A percentile compares a stretch with the other conserved stretches of the same genome.
Conservation (phyloP, 2,888 invertebrate genomes). For the Anagyrus pseudococci region DNA sequence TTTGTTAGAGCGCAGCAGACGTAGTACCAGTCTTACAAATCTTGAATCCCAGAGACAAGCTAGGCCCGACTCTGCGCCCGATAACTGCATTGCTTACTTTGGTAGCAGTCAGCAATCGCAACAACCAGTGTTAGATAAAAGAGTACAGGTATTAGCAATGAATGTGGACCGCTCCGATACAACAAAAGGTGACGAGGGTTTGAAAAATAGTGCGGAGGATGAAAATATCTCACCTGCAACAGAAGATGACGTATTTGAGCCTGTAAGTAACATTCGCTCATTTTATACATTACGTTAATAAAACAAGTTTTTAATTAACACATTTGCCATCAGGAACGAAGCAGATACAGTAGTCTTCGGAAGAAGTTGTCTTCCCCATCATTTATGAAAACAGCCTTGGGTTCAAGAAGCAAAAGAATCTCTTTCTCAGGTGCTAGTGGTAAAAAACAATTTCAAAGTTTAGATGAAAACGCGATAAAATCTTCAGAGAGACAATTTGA, state of each 20-base stretch:
- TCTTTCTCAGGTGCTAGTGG: slow-evolving; percentile 35
- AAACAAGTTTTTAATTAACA: background rate
- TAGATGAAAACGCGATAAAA: slow-evolving; percentile 9
- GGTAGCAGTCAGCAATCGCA: slow-evolving; percentile 25
- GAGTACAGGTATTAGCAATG: slow-evolving; percentile 30
- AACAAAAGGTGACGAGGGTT: background rate
- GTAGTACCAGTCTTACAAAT: background rate
- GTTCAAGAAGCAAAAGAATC: slow-evolving; percentile 57
- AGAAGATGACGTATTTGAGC: slow-evolving; percentile 27
- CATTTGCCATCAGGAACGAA: slow-evolving; percentile 12
- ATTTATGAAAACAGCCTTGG: slow-evolving; percentile 62
- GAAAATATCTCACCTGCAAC: slow-evolving; percentile 10
- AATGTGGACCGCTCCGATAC: background rate
- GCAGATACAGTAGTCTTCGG: slow-evolving; percentile 6
- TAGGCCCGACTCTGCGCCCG: slow-evolving; percentile 49
- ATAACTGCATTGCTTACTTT: slow-evolving; percentile 42
- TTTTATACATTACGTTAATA: background rate
- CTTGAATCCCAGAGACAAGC: slow-evolving; percentile 22
- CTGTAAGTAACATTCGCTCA: slow-evolving; percentile 10
- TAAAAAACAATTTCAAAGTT: slow-evolving; percentile 21
- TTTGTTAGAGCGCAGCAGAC: slow-evolving; percentile 24
- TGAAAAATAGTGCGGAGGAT: background rate
- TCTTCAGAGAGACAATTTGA: slow-evolving; percentile 7
- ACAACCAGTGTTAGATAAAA: slow-evolving; percentile 14
- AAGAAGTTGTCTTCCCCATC: slow-evolving; percentile 53